These are phyloP conservation scores for Thymelicus lineola DNA, from an alignment of 2,888 invertebrate species.

Conservation along the genomic window DNA sequence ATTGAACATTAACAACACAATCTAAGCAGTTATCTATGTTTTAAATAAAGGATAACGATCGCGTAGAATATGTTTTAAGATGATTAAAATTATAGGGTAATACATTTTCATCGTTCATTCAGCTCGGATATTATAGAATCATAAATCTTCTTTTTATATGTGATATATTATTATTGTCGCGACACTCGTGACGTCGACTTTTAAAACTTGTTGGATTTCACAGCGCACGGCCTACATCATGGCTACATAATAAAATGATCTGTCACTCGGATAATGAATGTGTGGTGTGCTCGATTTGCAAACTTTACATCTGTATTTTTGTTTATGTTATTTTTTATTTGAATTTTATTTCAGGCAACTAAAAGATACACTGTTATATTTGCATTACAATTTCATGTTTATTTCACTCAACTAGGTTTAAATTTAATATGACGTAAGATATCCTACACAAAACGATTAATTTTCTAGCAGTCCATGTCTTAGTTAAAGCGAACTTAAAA, in stretches of 20 bases:
- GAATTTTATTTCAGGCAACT: too few relatives aligned
- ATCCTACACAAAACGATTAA: too few relatives aligned
- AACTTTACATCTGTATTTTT: conserved; percentile 6
- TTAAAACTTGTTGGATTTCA: conserved; percentile 38
- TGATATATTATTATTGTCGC: conserved; percentile 37
- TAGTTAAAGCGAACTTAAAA: too few relatives aligned
- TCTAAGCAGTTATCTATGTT: neutral
- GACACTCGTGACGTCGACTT: conserved; percentile 29
- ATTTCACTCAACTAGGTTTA: too few relatives aligned
- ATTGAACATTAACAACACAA: neutral
- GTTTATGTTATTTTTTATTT: too few relatives aligned
- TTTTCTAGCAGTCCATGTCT: too few relatives aligned
- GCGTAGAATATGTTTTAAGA: conserved; percentile 2
- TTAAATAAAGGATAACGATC: neutral
- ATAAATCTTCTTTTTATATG: conserved; percentile 36
- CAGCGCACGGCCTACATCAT: conserved; percentile 29
- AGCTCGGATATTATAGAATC: conserved; percentile 17
- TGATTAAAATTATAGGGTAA: conserved; percentile 19
- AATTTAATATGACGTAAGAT: too few relatives aligned
- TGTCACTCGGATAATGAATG: conserved; percentile 24
- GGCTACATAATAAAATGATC: conserved; percentile 34
- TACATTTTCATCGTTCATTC: conserved; percentile 32
- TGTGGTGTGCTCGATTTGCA: conserved; percentile 21
- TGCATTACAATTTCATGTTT: too few relatives aligned
- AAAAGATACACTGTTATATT: too few relatives aligned